Evolutionary conservation across 2,888 invertebrate genomes (phyloP), one percentile per base, ranked within the genome.

Genomic region (Trachelus tabidus): DNA sequence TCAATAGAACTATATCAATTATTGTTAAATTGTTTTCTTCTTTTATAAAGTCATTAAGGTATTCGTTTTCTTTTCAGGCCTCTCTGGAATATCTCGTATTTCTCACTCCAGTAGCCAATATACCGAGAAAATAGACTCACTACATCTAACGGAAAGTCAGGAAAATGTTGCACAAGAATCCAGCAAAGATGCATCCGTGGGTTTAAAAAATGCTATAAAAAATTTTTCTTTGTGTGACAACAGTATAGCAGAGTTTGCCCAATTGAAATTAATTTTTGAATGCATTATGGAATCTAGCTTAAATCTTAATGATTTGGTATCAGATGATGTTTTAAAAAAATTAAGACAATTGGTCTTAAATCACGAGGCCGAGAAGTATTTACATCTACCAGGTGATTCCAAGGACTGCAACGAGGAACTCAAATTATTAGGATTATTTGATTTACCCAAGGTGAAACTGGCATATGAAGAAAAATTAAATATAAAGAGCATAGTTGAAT

Each of bases 391-490:
- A 11, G 79, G 84, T 4, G 76, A 79, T n/a, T 79, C 79, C 6
- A 83, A 85, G 33, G 81, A 86, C 30, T 12, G 40, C 11, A 84
- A 85, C 69, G 85, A 87, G 68, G 85, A 88, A 75, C 78, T 85
- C 73, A 86, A 75, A 11, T 69, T 90, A 34, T 81, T 91, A 71
- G 89, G 88, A 40, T 89, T 91, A 11, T 81, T 81, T 11, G 87
- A 90, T 81, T 79, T 89, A 74, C 85, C 87, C 4, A 83, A 86
- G 71, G 80, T 81, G 77, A 87, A 90, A 56, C 85, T 92, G 35
- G 90, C 81, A 76, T 88, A 87, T 73, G 83, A 88, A 75, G 92
- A 93, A 80, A 89, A 87, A 80, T 80, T 88, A 75, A 77, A 85
- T 23, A 82, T 91, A 4, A 90, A 85, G 81, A 85, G 81, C 79